Base-by-base conservation (phyloP, 2,797 vertebrate species). In the Prunella strophiata region DNA sequence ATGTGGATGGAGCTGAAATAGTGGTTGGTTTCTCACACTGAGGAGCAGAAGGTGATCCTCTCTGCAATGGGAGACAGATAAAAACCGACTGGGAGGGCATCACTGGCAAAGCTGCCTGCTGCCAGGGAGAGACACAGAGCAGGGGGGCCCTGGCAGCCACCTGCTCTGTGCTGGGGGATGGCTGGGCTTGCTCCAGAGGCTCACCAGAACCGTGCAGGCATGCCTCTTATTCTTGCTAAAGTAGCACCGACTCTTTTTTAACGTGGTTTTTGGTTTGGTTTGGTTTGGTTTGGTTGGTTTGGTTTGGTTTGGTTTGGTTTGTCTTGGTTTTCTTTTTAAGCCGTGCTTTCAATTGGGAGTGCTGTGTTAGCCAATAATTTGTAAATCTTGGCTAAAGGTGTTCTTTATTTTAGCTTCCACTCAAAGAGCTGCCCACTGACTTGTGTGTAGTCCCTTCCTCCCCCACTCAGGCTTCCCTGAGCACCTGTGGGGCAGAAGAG, bases 281-380 rank as follows among this genome's bases (percentile, higher is more conserved):
- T 36, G 36, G 36, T 42, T 42, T 36, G 36, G 36, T 11, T 34
- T 34, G 34, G 34, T 42, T 36, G 36, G 36, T 11, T 34, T 34
- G 34, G 34, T 45, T 16, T 47, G 40, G 40, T 42, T 42, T 42
- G 13, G 13, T 34, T 34, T 42, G 40, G 40, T 2, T 34, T 42
- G 19, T 5, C 13, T 34, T 36, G 36, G 36, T 11, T 38, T 3
- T 85, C 58, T 68, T 75, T 85, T 61, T 1, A n/a, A 93, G 30
- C 65, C 32, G 6, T 55, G 26, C 30, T 76, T 86, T 83, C 67
- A 20, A 14, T 54, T 43, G 29, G 68, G 36, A 71, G 38, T 8
- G 2, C 42, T 91, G 72, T 61, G 17, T 87, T 89, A 94, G 88
- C 45, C 85, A 63, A 12, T 11, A 38, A 13, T 88, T 86, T 91